Conservation (phyloP, 2,113 vertebrate species). For the Spea bombifrons region DNA sequence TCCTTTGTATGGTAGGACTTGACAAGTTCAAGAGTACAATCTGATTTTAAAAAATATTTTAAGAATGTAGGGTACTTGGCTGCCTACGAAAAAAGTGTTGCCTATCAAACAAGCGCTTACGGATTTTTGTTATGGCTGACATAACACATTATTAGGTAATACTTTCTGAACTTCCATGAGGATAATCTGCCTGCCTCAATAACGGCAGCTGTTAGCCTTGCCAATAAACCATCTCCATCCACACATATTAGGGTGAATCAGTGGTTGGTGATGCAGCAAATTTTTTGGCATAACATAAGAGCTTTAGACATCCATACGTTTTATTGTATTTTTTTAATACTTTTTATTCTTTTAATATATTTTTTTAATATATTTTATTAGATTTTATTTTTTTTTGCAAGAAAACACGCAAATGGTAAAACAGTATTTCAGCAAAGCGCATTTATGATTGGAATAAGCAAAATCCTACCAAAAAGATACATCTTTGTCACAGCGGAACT, state of each 20-base stretch:
- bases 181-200: background rate
- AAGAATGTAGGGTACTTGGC: too few relatives aligned
- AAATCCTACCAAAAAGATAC: too few relatives aligned
- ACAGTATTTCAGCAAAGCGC: too few relatives aligned
- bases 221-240: background rate
- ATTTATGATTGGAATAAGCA: too few relatives aligned
- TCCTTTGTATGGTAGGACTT: too few relatives aligned
- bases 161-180: background rate
- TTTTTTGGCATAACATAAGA: background rate
- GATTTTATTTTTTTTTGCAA: too few relatives aligned
- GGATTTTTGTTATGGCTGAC: background rate
- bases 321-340: background rate
- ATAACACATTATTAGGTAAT: background rate
- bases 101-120: background rate
- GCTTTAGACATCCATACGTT: background rate
- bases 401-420: too few relatives aligned
- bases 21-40: too few relatives aligned
- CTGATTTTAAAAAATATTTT: too few relatives aligned
- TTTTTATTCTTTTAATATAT: background rate
- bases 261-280: background rate
- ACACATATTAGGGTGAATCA: slow-evolving; percentile 1
- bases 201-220: background rate
- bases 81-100: background rate
- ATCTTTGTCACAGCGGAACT: too few relatives aligned
- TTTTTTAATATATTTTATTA: background rate